Percentiles rank a stretch among this genome's conserved stretches.
phyloP scores from a whole-genome alignment of 2,888 invertebrate genomes.

The Furcula furcula region DNA sequence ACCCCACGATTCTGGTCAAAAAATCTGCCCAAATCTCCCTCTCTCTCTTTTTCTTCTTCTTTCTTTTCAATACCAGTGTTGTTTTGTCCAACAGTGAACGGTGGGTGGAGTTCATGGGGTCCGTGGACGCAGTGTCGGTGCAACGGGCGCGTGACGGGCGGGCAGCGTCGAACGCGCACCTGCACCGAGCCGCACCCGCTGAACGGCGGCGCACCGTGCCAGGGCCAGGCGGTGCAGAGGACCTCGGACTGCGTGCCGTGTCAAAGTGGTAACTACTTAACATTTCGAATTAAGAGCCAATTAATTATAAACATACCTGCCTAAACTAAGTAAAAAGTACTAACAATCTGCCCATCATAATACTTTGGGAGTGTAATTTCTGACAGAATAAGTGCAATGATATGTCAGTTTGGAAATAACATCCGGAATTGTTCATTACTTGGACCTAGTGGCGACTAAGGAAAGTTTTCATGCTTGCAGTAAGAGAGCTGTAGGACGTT shows the following conservation, averaged over 20 bases:
- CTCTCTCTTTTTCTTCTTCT: no score
- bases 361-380: neutral
- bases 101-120: conserved; percentile 97
- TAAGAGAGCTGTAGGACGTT: no score
- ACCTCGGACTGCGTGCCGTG: conserved; percentile 90
- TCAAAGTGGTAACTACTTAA: conserved; percentile 72
- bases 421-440: no score
- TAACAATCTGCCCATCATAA: no score
- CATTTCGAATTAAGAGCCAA: conserved; percentile 6
- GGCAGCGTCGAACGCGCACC: conserved; percentile 90
- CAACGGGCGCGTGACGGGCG: conserved; percentile 86
- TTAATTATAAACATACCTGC: neutral
- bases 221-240: conserved; percentile 91
- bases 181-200: conserved; percentile 95
- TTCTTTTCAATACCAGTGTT: no score
- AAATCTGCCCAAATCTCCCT: no score
- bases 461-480: no score
- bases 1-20: no score
- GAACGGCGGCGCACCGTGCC: conserved; percentile 94
- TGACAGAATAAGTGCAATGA: no score
- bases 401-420: no score
- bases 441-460: no score
- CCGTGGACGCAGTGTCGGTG: conserved; percentile 95
- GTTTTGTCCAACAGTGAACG: conserved; percentile 86
- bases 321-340: no score